Evolutionary conservation across 2,113 vertebrate species (phyloP).

Genomic region (Telmatochromis sp.): DNA sequence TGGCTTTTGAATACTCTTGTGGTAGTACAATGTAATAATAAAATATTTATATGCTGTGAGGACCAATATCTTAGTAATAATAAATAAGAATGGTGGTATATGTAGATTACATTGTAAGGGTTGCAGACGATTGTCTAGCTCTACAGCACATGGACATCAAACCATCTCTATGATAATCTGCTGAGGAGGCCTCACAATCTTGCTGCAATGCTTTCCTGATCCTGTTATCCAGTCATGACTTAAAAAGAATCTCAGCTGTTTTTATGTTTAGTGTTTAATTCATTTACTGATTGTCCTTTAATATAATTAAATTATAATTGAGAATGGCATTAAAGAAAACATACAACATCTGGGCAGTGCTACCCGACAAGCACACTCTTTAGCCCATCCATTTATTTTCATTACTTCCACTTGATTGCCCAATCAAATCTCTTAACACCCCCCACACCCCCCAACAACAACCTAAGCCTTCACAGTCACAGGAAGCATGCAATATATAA

Average conservation of each 20-base stretch:
- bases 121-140: background rate
- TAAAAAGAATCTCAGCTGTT: background rate
- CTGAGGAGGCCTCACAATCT: background rate
- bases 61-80: background rate
- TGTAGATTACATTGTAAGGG: background rate
- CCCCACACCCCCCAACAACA: background rate
- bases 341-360: background rate
- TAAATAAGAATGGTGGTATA: background rate
- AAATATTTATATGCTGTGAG: background rate
- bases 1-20: background rate
- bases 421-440: background rate
- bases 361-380: background rate
- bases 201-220: background rate
- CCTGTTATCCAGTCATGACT: background rate
- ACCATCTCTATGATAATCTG: background rate
- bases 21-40: accelerated
- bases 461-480: background rate
- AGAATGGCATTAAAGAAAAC: background rate
- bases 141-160: background rate
- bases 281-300: background rate
- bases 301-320: background rate
- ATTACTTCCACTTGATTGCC: background rate
- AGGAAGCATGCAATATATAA: background rate
- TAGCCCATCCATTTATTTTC: background rate
- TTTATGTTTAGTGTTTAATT: background rate